Evolutionary conservation across 2,888 invertebrate genomes (phyloP).

Genomic region (Nomada ferruginata): DNA sequence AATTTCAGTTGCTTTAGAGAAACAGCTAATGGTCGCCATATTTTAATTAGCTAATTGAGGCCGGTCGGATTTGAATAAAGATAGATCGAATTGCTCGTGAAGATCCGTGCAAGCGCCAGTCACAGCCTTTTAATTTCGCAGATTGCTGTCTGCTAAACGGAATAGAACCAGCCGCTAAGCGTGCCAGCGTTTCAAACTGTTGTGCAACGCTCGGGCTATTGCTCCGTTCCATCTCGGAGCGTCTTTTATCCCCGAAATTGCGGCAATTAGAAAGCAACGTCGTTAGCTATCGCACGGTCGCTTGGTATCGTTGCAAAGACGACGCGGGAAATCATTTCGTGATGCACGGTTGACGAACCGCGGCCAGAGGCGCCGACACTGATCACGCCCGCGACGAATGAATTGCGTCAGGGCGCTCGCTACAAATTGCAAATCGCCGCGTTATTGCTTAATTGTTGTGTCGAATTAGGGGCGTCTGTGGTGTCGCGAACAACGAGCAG

Average conservation of each 20-base stretch:
- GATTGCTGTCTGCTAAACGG: neutral
- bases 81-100: too few relatives aligned
- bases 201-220: neutral
- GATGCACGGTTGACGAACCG: constrained; percentile 20
- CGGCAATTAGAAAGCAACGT: constrained; percentile 46
- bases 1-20: too few relatives aligned
- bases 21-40: too few relatives aligned
- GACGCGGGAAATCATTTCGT: constrained; percentile 21
- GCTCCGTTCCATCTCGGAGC: constrained; percentile 16
- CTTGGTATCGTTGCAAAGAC: neutral
- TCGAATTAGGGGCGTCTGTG: constrained; percentile 16
- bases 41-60: too few relatives aligned
- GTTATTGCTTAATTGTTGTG: constrained; percentile 43
- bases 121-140: neutral
- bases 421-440: constrained; percentile 22
- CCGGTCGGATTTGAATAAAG: too few relatives aligned
- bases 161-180: neutral
- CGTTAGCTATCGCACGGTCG: neutral
- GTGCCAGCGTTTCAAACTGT: neutral
- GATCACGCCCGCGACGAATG: neutral
- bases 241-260: constrained; percentile 23
- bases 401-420: neutral
- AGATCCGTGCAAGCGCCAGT: too few relatives aligned
- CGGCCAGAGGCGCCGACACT: constrained; percentile 2
- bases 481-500: neutral